Conservation (phyloP, 2,797 vertebrate species). For the Thalassophryne amazonica region DNA sequence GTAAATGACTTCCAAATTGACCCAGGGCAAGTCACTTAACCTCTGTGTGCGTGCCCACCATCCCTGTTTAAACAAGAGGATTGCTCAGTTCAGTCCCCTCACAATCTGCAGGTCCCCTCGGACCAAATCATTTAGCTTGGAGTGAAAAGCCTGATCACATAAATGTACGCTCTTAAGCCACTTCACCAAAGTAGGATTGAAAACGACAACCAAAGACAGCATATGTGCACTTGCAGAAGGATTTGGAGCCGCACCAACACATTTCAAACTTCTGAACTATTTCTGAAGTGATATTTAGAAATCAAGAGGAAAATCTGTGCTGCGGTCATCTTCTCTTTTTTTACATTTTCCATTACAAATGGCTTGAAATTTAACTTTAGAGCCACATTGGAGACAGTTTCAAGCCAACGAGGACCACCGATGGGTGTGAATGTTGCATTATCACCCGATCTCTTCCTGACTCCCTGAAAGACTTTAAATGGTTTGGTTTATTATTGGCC, state of each 20-base stretch:
- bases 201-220: too few relatives aligned
- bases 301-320: neutral
- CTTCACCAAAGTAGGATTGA: too few relatives aligned
- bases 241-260: too few relatives aligned
- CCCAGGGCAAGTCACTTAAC: conserved; percentile 82
- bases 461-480: conserved; percentile 94
- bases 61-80: conserved; percentile 73
- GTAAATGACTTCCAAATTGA: conserved; percentile 77
- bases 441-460: conserved; percentile 84
- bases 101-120: conserved; percentile 55
- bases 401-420: conserved; percentile 82
- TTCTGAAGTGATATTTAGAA: too few relatives aligned
- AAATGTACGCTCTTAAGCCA: too few relatives aligned
- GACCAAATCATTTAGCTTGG: conserved; percentile 67
- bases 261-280: too few relatives aligned
- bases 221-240: too few relatives aligned
- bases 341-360: too few relatives aligned
- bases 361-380: conserved; percentile 68
- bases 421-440: conserved; percentile 89
- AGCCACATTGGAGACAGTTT: conserved; percentile 86
- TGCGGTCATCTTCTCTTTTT: conserved; percentile 11
- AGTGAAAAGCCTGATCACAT: conserved; percentile 58
- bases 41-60: conserved; percentile 71
- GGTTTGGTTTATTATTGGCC: conserved; percentile 99
- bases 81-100: conserved; percentile 65